Evolutionary conservation across 2,113 vertebrate species (phyloP).

Genomic region (Setophaga coronata): DNA sequence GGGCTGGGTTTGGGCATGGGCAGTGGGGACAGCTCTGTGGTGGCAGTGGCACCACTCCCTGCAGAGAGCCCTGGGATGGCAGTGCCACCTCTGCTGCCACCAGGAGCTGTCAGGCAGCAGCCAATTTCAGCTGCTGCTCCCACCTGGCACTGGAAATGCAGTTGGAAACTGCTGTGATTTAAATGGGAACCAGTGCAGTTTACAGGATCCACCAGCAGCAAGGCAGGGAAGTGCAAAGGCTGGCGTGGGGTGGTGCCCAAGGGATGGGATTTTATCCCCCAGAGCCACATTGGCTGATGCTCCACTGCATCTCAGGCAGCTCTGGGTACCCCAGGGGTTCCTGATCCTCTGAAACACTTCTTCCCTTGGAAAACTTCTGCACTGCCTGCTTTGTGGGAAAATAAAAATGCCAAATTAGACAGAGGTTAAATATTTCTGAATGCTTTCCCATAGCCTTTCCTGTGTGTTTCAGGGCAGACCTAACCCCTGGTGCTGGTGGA

Average conservation of each 20-base stretch:
- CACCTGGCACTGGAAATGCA: not conserved
- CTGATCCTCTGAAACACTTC: not conserved
- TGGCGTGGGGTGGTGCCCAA: not conserved
- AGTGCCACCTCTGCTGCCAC: not conserved
- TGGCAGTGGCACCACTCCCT: fast-evolving
- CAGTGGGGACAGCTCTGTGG: fast-evolving
- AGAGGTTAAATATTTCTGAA: not conserved
- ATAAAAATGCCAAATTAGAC: not conserved
- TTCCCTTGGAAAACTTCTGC: not conserved
- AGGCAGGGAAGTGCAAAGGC: not conserved
- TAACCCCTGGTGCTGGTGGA: not conserved
- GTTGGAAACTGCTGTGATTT: fast-evolving
- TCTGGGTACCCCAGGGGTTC: not conserved
- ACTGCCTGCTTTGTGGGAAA: not conserved
- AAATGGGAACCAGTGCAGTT: not conserved
- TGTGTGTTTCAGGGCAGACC: not conserved
- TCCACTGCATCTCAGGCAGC: not conserved
- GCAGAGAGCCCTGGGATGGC: not conserved
- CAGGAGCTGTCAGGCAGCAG: not conserved
- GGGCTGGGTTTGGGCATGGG: not conserved
- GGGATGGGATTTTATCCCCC: not conserved
- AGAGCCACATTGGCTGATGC: not conserved
- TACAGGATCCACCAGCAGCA: not conserved
- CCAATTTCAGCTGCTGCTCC: not conserved
- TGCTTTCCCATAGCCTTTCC: not conserved